A percentile compares a stretch with the other conserved stretches of the same genome.
phyloP scores from a whole-genome alignment of 2,888 invertebrate species.

The Drosophila melanosoma region DNA sequence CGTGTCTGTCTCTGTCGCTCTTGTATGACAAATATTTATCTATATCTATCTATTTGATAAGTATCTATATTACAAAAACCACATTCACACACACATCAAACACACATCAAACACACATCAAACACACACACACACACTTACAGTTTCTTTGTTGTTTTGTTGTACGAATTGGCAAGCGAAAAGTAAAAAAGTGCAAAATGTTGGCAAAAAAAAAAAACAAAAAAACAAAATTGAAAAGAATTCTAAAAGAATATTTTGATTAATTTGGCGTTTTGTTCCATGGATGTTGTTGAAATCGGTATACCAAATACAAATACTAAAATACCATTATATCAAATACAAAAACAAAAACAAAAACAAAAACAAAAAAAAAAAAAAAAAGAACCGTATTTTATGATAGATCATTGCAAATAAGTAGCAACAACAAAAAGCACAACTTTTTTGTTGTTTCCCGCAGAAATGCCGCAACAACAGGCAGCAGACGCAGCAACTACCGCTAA shows the following conservation, averaged over 20 bases:
- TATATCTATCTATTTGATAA: constrained; percentile 35
- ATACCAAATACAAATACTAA: constrained; percentile 57
- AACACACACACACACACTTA: constrained; percentile 25
- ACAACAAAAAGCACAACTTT: constrained; percentile 71
- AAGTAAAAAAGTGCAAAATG: constrained; percentile 42
- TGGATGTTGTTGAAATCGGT: constrained; percentile 74
- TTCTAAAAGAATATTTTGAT: constrained; percentile 62
- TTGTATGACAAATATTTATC: constrained; percentile 7
- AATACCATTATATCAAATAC: constrained; percentile 41
- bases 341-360: constrained; percentile 29
- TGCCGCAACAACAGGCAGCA: constrained; percentile 53
- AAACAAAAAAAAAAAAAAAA: constrained; percentile 22
- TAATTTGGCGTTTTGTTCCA: constrained; percentile 79
- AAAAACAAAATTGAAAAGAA: constrained; percentile 40
- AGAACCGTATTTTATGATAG: constrained; percentile 44
- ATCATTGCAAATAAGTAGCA: constrained; percentile 53
- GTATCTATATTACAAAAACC: constrained; percentile 28
- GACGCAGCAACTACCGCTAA: constrained; percentile 61
- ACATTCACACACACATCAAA: constrained; percentile 33
- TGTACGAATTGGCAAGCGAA: constrained; percentile 70
- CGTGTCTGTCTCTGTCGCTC: constrained; percentile 11
- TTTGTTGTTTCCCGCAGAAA: constrained; percentile 75
- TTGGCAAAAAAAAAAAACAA: constrained; percentile 45
- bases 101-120: constrained; percentile 12
- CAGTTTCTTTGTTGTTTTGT: constrained; percentile 74